Evolutionary conservation across 2,888 invertebrate genomes (phyloP).

Genomic region (Erebia ligea): DNA sequence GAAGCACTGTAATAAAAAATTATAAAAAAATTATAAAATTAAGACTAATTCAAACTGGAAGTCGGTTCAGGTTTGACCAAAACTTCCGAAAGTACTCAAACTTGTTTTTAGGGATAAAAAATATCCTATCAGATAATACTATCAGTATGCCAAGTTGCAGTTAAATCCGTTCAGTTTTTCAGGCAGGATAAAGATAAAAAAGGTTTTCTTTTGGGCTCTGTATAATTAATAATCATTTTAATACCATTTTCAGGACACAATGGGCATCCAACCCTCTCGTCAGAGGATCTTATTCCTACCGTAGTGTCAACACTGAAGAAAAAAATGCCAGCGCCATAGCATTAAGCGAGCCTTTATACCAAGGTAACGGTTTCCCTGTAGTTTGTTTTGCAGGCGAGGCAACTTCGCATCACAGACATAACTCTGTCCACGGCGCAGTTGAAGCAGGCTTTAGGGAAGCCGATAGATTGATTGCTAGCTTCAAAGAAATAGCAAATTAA

Average conservation of each 20-base stretch:
- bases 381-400: constrained; percentile 88
- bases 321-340: constrained; percentile 77
- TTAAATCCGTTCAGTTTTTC: too few relatives aligned
- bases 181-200: too few relatives aligned
- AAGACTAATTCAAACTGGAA: too few relatives aligned
- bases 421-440: constrained; percentile 88
- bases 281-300: constrained; percentile 86
- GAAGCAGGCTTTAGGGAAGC: constrained; percentile 90
- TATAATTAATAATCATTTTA: background rate
- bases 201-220: background rate
- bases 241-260: constrained; percentile 75
- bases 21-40: too few relatives aligned
- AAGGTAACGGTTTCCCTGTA: constrained; percentile 66
- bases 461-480: constrained; percentile 75
- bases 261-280: constrained; percentile 86
- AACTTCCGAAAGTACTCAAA: too few relatives aligned
- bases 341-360: constrained; percentile 81
- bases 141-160: too few relatives aligned
- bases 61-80: too few relatives aligned
- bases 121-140: too few relatives aligned
- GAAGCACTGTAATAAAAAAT: too few relatives aligned
- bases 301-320: constrained; percentile 81
- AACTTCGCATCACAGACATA: constrained; percentile 85
- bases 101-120: too few relatives aligned
- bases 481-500: constrained; percentile 44